Evolutionary conservation across 1,140 invertebrate species (phyloP), one percentile per base, ranked within the genome.

Genomic region (Plutomurus gul): DNA sequence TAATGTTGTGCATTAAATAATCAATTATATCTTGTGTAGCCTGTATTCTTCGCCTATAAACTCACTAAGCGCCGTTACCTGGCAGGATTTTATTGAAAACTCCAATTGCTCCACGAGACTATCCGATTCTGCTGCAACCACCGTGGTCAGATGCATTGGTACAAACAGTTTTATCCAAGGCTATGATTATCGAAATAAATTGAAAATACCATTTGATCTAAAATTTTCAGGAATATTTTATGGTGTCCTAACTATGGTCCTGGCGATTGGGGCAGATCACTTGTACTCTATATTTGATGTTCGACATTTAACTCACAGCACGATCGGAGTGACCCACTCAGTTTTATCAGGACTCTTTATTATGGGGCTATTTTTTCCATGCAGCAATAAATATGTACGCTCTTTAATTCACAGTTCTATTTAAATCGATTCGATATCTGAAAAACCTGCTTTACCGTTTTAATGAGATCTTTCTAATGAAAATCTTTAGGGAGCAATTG

Each of bases 1-100:
- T n/a, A n/a, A n/a, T n/a, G n/a, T n/a, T n/a, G n/a, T n/a, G n/a
- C n/a, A n/a, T n/a, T 20, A 27, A 92, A 91, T 92, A 1, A 73
- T 85, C 49, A 13, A 27, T 56, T 30, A 27, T 10, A 3, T 49
- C 4, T 4, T 5, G 0, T 2, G 30, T 27, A 65, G 56, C n/a
- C 36, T 30, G 5, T 30, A 87, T n/a, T 88, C 87, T 1, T 88
- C 87, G 10, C 85, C 86, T 71, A 71, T 88, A 7, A 88, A 87
- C 78, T 86, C 87, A 10, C 77, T 88, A 22, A 84, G 87, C 13
- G 87, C 87, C 7, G 87, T 88, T 10, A 86, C 85, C 16, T 85
- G 87, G 84, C 85, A 88, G 75, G 87, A 88, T 79, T 47, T 49
- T 11, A 18, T 40, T 16, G 36, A 11, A 0, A 0, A 3, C 39